Evolutionary conservation across 1,140 invertebrate genomes (phyloP), one percentile per base, ranked within the genome.

Genomic region (Philotrypesis tridentata): DNA sequence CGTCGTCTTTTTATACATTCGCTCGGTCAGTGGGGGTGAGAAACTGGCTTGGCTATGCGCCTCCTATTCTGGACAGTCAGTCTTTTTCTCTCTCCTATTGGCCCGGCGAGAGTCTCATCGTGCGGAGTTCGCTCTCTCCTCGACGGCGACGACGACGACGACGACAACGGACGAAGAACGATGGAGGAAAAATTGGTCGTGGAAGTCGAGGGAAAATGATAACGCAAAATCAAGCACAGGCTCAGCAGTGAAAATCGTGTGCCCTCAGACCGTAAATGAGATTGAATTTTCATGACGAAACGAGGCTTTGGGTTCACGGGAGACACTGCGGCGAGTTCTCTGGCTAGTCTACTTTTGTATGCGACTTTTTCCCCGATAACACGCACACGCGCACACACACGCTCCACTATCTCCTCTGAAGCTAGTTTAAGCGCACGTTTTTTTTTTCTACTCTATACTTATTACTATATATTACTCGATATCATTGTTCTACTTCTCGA

Each of bases 41-140:
- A 92, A 92, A 91, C 89, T 89, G 92, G 89, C 92, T 92, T 89
- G 91, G 91, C 91, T 92, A 40, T 21, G 65, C 27, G n/a, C 3
- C 9, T 63, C 29, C 85, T 86, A 83, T 85, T 83, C n/a, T 72
- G 83, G 85, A 86, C 85, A 92, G 92, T 92, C 92, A 92, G 92
- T 92, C 92, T 92, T 92, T 92, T 92, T 92, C 91, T 92, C 91
- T 92, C 91, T 92, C 92, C 91, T 92, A 92, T 92, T 87, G 89
- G 87, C 90, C 86, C 82, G 79, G 86, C 85, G 89, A 89, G 87
- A 88, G 37, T 81, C 11, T 84, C 87, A 84, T 83, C 86, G 37
- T n/a, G 12, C 4, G n/a, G n/a, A n/a, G n/a, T n/a, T n/a, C n/a
- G n/a, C n/a, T n/a, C n/a, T n/a, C n/a, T n/a, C n/a, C n/a, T n/a